Evolutionary conservation across 2,797 vertebrate genomes (phyloP), one percentile per base, ranked within the genome.

Genomic region (Enteromius anoplus): DNA sequence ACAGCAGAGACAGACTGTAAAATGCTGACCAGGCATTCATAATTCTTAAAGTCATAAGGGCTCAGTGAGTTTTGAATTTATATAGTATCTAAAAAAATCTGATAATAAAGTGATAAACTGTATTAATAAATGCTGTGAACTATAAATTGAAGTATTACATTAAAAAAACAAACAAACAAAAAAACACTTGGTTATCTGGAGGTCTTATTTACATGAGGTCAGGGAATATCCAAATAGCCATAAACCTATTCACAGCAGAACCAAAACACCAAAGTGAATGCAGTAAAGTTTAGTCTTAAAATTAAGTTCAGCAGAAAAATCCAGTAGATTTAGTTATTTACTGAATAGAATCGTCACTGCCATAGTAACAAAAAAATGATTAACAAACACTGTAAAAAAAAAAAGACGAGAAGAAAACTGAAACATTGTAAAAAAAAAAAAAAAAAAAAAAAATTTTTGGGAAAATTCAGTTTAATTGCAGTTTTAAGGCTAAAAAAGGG

Each of bases 11-110:
- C 26, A 51, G 32, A 78, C 42, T 14, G 9, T 87, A 75, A 86
- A 70, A 85, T 66, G 80, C 73, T 62, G 81, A 83, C 49, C 40
- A 53, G 84, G 64, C 75, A 79, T 76, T 40, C 79, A 80, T 81
- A 66, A 6, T 65, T 65, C 47, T 26, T 51, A 76, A 15, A 64
- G 8, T 23, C 8, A 26, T 66, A 53, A 42, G 11, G 1, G 5
- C 7, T 70, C 14, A 26, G 42, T 75, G 6, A 5, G 11, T 65
- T 76, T 60, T 45, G 26, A 5, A 37, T 76, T 26, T 40, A 26
- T 73, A 53, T 72, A 3, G 15, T 12, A 32, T 72, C 17, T 21
- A 58, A 58, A 40, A 9, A 11, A 37, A 75, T 15, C 21, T 5
- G 1, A 42, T 60, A 58, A 40, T 58, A 75, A 17, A 42, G 21